These are phyloP conservation scores for Archivesica marissinica DNA, from an alignment of 1,140 invertebrate species.

Conservation along the genomic window DNA sequence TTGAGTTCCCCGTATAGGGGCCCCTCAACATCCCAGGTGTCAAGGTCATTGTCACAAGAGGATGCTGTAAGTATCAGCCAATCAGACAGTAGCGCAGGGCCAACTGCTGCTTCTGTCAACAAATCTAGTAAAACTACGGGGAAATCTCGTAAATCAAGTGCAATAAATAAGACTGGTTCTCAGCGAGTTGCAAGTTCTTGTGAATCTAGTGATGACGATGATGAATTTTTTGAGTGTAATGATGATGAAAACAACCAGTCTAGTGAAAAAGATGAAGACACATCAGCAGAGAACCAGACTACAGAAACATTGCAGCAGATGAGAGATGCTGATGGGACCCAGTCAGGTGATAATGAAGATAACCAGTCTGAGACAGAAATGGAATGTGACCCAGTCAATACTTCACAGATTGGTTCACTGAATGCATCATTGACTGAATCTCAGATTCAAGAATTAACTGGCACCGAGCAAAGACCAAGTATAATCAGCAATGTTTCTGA, in stretches of 20 bases:
- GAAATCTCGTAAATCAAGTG: neutral
- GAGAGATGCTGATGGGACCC: neutral
- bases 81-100: neutral
- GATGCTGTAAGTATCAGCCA: constrained; percentile 16
- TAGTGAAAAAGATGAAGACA: constrained; percentile 63
- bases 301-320: neutral
- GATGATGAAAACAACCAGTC: constrained; percentile 66
- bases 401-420: constrained; percentile 21
- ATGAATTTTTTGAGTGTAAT: constrained; percentile 94
- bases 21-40: constrained; percentile 54
- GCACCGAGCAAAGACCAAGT: neutral
- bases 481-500: constrained; percentile 50
- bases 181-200: constrained; percentile 85
- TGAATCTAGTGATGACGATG: constrained; percentile 83
- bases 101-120: neutral
- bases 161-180: constrained; percentile 13
- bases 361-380: constrained; percentile 57
- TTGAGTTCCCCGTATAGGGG: constrained; percentile 45
- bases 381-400: constrained; percentile 32
- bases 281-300: constrained; percentile 22
- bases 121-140: neutral
- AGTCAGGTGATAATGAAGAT: constrained; percentile 15
- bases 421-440: constrained; percentile 49
- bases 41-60: constrained; percentile 56
- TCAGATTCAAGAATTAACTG: constrained; percentile 21